These are phyloP conservation scores for Cataglyphis altisquamis DNA, from an alignment of 2,888 invertebrate species.

Conservation along the genomic window DNA sequence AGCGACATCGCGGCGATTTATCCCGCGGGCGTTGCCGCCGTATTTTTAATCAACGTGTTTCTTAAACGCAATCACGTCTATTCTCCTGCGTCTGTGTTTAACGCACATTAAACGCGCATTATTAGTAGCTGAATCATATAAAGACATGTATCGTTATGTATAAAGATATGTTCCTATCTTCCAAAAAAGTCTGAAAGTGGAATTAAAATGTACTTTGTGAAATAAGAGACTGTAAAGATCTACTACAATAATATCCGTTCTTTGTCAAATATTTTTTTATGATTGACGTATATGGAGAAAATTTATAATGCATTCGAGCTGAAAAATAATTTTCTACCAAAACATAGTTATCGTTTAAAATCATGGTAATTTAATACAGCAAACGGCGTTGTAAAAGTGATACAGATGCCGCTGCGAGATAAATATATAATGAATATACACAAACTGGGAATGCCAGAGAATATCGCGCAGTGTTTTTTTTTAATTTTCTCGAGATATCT, in stretches of 20 bases:
- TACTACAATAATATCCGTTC: background rate
- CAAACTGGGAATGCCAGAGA: background rate
- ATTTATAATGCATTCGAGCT: background rate
- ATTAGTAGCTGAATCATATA: constrained; percentile 10
- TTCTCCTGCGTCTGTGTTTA: constrained; percentile 21
- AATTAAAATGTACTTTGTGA: background rate
- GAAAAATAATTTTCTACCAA: background rate
- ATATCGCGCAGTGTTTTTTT: background rate
- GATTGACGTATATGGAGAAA: background rate
- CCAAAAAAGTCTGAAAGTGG: background rate
- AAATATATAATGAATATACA: constrained; percentile 29
- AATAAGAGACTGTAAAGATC: background rate
- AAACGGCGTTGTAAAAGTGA: background rate
- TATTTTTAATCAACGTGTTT: constrained; percentile 65
- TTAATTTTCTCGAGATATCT: constrained; percentile 18
- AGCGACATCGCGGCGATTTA: constrained; percentile 58
- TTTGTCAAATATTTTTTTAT: background rate
- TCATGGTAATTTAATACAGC: background rate
- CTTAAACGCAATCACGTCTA: constrained; percentile 51
- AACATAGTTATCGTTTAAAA: background rate
- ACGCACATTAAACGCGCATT: background rate
- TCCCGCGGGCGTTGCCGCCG: constrained; percentile 28
- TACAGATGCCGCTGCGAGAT: constrained; percentile 6
- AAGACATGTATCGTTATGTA: background rate
- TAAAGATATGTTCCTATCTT: background rate